Percentiles rank a stretch among this genome's conserved stretches.
Evolutionary conservation across 2,888 invertebrate species (phyloP).

Genomic region (Polyploca ridens): DNA sequence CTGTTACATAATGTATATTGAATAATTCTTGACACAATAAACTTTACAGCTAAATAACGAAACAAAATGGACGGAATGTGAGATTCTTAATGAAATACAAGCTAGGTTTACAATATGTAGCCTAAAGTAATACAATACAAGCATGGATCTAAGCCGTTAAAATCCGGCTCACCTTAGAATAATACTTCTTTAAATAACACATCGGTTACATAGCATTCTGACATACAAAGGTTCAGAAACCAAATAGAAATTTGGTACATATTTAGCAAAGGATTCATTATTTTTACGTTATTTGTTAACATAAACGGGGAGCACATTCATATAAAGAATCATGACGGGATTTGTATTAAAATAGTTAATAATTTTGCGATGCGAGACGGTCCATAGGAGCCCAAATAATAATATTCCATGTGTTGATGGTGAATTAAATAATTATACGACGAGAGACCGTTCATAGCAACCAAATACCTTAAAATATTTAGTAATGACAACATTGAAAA

Average conservation of each 20-base stretch:
- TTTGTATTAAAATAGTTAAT: too few relatives aligned
- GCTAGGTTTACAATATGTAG: constrained; percentile 39
- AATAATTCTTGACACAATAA: constrained; percentile 73
- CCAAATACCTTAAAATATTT: too few relatives aligned
- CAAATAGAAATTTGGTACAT: neutral
- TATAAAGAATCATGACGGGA: too few relatives aligned
- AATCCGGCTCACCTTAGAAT: neutral
- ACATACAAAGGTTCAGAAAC: neutral
- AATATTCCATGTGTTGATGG: too few relatives aligned
- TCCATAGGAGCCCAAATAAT: too few relatives aligned
- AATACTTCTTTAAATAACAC: neutral
- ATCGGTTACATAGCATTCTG: neutral
- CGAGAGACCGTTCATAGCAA: too few relatives aligned
- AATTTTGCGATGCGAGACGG: too few relatives aligned
- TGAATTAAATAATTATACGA: too few relatives aligned
- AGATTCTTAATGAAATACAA: constrained; percentile 71
- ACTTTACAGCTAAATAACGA: constrained; percentile 79
- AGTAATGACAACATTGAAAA: too few relatives aligned
- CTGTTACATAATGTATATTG: constrained; percentile 74
- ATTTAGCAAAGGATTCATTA: neutral
- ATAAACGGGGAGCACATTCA: neutral
- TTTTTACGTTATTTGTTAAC: too few relatives aligned
- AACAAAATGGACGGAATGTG: constrained; percentile 83
- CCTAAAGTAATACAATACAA: constrained; percentile 30
- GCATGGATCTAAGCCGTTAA: neutral